A percentile compares a stretch with the other conserved stretches of the same genome.
phyloP scores from a whole-genome alignment of 2,888 invertebrate genomes.

The Drosophila sordidapex region DNA sequence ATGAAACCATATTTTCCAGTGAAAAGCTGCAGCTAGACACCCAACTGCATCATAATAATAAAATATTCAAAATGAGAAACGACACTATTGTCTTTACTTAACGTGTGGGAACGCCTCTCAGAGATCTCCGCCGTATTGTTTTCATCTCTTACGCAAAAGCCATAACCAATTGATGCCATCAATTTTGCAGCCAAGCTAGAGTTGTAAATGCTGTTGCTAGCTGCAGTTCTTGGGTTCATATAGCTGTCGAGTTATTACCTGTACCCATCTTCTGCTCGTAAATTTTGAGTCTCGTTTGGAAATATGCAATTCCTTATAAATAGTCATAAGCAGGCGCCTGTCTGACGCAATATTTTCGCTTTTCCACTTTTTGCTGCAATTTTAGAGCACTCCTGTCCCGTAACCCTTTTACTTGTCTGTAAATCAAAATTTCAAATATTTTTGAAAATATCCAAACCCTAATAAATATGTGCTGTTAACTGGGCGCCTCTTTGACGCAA shows the following conservation, averaged over 20 bases:
- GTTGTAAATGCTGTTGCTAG: neutral
- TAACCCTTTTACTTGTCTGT: slow-evolving; percentile 26
- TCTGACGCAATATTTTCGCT: neutral
- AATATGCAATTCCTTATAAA: slow-evolving; percentile 6
- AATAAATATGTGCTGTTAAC: slow-evolving; percentile 35
- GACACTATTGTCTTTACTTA: slow-evolving; percentile 50
- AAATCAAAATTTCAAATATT: slow-evolving; percentile 43
- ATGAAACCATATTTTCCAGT: slow-evolving; percentile 54
- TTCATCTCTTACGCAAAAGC: slow-evolving; percentile 41
- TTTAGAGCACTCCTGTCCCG: neutral
- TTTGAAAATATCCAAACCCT: slow-evolving; percentile 37
- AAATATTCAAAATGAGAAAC: slow-evolving; percentile 61
- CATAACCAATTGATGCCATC: slow-evolving; percentile 40
- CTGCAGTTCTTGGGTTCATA: neutral
- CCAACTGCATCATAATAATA: slow-evolving; percentile 49
- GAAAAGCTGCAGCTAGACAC: slow-evolving; percentile 31
- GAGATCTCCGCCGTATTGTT: slow-evolving; percentile 21
- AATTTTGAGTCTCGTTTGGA: neutral
- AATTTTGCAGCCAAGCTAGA: slow-evolving; percentile 30
- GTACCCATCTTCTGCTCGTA: neutral
- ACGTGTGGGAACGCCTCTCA: slow-evolving; percentile 50
- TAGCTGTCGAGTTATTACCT: neutral
- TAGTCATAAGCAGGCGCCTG: neutral
- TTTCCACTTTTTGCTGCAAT: neutral
- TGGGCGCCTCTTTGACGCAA: slow-evolving; percentile 58